Evolutionary conservation across 1,140 invertebrate genomes (phyloP).

Genomic region (Spodoptera frugiperda): DNA sequence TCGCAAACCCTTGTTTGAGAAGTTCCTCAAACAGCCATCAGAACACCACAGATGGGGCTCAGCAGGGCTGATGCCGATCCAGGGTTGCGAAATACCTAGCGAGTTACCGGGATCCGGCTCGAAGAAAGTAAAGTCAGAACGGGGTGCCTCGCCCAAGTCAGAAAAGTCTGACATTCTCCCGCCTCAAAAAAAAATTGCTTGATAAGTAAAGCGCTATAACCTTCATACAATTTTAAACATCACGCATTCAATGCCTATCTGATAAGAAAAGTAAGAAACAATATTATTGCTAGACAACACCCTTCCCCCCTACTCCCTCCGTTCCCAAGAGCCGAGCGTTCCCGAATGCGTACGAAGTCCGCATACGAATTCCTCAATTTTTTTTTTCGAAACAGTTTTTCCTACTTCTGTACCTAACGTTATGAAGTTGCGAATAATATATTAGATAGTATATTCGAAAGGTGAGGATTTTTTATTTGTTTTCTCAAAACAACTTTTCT

Average conservation of each 20-base stretch:
- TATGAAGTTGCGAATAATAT: slow-evolving; percentile 44
- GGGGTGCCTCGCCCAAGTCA: too few relatives aligned
- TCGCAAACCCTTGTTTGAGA: too few relatives aligned
- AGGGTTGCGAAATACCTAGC: too few relatives aligned
- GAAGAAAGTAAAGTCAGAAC: too few relatives aligned
- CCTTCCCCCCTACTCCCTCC: neutral
- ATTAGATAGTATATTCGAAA: neutral
- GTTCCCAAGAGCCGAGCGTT: slow-evolving; percentile 18
- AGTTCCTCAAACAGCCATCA: too few relatives aligned
- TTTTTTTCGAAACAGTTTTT: slow-evolving; percentile 35
- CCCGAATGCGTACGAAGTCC: slow-evolving; percentile 4
- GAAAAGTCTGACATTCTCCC: too few relatives aligned
- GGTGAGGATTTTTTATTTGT: slow-evolving; percentile 3
- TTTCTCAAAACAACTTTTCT: too few relatives aligned
- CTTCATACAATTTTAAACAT: slow-evolving; percentile 25
- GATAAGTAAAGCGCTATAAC: too few relatives aligned
- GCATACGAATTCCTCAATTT: slow-evolving; percentile 32
- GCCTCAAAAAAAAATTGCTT: too few relatives aligned
- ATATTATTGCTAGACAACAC: slow-evolving; percentile 26
- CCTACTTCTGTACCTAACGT: slow-evolving; percentile 35
- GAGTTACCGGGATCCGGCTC: too few relatives aligned
- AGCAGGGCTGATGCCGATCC: too few relatives aligned
- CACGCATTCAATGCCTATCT: slow-evolving; percentile 10
- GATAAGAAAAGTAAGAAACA: slow-evolving; percentile 32
- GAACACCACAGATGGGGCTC: too few relatives aligned